Percentiles rank a stretch among this genome's conserved stretches.
These are phyloP conservation scores for Platalea minor DNA, from an alignment of 2,797 vertebrate genomes.

Conservation along the genomic window DNA sequence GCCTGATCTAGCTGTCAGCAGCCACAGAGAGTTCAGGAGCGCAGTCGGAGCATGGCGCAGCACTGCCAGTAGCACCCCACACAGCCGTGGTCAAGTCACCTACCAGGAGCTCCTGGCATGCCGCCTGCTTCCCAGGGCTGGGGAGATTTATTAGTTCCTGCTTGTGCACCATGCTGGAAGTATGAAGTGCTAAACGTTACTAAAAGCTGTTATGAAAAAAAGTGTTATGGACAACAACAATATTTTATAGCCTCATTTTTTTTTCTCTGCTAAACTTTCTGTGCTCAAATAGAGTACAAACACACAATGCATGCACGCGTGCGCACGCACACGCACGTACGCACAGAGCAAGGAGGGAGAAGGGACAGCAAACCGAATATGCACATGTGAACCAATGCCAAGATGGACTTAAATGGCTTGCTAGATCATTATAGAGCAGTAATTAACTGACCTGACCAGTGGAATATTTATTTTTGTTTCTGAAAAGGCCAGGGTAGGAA, in stretches of 20 bases:
- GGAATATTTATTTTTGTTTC: not conserved
- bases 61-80: rapidly evolving
- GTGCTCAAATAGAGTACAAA: not conserved
- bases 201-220: not conserved
- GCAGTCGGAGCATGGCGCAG: rapidly evolving
- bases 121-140: not conserved
- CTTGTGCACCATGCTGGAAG: not conserved
- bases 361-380: not conserved
- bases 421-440: not conserved
- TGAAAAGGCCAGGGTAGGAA: not conserved
- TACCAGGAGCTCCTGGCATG: not conserved
- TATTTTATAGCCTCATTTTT: not conserved
- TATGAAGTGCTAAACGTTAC: not conserved
- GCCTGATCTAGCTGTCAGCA: not conserved
- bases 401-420: not conserved
- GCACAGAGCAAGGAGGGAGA: not conserved
- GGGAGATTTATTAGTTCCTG: not conserved
- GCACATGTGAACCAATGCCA: not conserved
- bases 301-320: rapidly evolving
- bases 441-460: not conserved
- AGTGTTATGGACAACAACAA: not conserved
- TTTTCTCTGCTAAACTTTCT: not conserved
- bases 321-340: too few species aligned
- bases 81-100: not conserved
- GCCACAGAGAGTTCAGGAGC: not conserved